Evolutionary conservation across 2,113 vertebrate genomes (phyloP).

Genomic region (Sceloporus tristichus): DNA sequence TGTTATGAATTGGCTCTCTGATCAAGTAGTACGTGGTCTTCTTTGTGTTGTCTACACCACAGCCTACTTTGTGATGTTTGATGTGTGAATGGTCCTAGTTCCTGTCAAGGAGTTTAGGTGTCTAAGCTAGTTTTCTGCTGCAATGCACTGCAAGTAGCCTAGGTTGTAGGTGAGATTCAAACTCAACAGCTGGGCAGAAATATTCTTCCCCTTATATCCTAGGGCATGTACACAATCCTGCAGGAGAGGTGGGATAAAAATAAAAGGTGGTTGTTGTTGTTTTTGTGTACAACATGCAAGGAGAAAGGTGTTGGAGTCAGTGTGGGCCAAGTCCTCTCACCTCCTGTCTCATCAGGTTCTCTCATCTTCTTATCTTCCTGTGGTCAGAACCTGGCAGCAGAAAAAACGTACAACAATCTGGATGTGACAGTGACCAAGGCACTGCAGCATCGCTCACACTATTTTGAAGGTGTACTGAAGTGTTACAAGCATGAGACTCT

Average conservation of each 20-base stretch:
- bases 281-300: too few species aligned
- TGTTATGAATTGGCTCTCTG: too few species aligned
- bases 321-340: accelerated
- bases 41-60: too few species aligned
- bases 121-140: background rate
- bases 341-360: constrained; percentile 14
- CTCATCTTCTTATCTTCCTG: background rate
- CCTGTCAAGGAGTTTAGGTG: background rate
- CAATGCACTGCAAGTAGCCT: background rate
- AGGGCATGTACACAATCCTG: too few species aligned
- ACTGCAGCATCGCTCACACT: constrained; percentile 94
- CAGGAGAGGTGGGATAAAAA: too few species aligned
- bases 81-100: background rate
- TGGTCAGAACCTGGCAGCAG: constrained; percentile 92
- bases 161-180: background rate
- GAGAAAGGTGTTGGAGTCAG: background rate
- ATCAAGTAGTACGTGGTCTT: too few species aligned
- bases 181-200: background rate
- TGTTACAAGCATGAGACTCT: constrained; percentile 92
- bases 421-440: constrained; percentile 97
- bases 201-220: too few species aligned
- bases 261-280: too few species aligned
- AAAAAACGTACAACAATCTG: constrained; percentile 98
- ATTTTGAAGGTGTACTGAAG: constrained; percentile 97
- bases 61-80: too few species aligned